Evolutionary conservation across 2,113 vertebrate genomes (phyloP).

Genomic region (Pachycephala philippinensis): DNA sequence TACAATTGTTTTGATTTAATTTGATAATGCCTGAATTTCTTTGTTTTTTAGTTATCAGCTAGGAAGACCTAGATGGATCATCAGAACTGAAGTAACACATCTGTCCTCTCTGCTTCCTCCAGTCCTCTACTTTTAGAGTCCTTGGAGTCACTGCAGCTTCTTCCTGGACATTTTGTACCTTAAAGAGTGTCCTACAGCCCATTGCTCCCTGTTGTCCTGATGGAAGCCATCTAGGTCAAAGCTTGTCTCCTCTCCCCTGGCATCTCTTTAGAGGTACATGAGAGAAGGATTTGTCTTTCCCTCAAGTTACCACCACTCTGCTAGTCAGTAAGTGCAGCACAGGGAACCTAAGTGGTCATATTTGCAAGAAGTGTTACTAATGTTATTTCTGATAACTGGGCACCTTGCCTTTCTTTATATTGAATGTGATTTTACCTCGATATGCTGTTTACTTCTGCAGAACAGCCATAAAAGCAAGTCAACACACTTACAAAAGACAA

Average conservation of each 20-base stretch:
- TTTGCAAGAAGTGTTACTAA: neutral
- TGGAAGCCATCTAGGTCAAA: neutral
- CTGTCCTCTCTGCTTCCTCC: accelerated
- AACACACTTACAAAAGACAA: neutral
- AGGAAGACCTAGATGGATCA: neutral
- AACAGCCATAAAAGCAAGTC: neutral
- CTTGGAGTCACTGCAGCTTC: neutral
- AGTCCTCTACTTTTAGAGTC: neutral
- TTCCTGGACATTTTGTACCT: neutral
- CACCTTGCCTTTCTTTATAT: neutral
- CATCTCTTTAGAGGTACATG: neutral
- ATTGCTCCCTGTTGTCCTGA: neutral
- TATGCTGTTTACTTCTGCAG: neutral
- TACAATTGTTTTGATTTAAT: neutral
- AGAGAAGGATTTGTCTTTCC: neutral
- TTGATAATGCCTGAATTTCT: neutral
- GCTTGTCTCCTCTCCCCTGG: neutral
- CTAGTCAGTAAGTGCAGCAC: neutral
- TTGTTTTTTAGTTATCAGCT: neutral
- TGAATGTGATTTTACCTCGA: neutral
- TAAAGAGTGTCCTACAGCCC: accelerated
- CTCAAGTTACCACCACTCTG: neutral
- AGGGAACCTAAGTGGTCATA: neutral
- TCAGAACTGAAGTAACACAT: neutral
- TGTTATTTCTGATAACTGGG: neutral